A percentile compares a stretch with the other conserved stretches of the same genome.
Conservation (phyloP, 2,888 invertebrate species). For the Vesta saturnalis region DNA sequence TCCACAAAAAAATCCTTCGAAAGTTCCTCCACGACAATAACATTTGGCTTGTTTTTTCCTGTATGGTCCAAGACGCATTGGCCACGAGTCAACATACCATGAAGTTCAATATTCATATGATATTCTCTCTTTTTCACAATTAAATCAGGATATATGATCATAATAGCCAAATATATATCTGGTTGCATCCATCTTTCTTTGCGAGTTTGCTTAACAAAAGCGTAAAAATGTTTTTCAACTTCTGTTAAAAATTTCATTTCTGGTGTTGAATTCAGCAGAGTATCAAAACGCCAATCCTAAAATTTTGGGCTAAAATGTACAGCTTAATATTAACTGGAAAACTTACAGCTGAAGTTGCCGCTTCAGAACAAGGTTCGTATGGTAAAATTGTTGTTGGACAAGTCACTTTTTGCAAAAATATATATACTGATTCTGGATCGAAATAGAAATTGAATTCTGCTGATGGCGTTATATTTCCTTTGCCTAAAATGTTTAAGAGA, state of each 20-base stretch:
- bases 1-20: constrained; percentile 55
- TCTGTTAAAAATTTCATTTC: constrained; percentile 64
- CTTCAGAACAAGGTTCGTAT: constrained; percentile 72
- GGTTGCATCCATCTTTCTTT: constrained; percentile 58
- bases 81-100: constrained; percentile 69
- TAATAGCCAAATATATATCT: constrained; percentile 65
- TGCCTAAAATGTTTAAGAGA: too few species aligned
- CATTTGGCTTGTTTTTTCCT: constrained; percentile 58
- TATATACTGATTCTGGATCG: constrained; percentile 82
- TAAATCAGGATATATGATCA: constrained; percentile 60
- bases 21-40: constrained; percentile 61
- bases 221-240: constrained; percentile 59
- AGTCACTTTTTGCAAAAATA: constrained; percentile 69
- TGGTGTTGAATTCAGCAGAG: constrained; percentile 52
- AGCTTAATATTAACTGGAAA: neutral
- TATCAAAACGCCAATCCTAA: neutral
- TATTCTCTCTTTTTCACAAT: constrained; percentile 43
- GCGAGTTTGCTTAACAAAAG: neutral
- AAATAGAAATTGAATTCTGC: constrained; percentile 82
- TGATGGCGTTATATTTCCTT: constrained; percentile 69
- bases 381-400: constrained; percentile 72
- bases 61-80: constrained; percentile 71
- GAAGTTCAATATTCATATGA: constrained; percentile 69
- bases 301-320: neutral
- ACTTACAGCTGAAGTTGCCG: constrained; percentile 55